Conservation (phyloP, 2,888 invertebrate species). For the Gerris lacustris region DNA sequence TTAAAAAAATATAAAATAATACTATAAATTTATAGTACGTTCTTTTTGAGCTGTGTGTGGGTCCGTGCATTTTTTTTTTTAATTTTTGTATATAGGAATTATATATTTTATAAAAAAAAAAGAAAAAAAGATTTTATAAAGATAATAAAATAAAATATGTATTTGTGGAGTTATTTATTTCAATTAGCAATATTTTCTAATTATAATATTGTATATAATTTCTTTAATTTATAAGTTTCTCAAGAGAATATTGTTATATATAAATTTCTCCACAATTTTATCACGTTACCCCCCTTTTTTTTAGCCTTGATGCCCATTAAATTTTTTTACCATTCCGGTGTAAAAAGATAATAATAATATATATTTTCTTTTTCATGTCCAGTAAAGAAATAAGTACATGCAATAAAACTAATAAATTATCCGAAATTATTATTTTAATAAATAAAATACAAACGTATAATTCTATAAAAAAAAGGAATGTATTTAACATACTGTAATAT, state of each 20-base stretch:
- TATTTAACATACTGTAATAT: no score
- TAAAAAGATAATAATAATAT: background rate
- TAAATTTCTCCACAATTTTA: background rate
- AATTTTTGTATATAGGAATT: background rate
- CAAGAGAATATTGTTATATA: background rate
- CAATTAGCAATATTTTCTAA: background rate
- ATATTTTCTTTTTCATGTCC: no score
- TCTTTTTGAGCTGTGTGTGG: background rate
- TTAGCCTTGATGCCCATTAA: background rate
- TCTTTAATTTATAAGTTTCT: conserved; percentile 1
- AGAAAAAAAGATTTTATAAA: no score
- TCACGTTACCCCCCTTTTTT: background rate
- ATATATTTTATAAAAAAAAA: background rate
- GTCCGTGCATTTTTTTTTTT: background rate
- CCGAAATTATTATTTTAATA: no score
- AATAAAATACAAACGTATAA: no score
- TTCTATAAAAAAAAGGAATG: no score
- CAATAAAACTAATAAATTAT: no score
- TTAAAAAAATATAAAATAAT: background rate
- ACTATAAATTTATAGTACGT: background rate
- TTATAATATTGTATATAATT: background rate
- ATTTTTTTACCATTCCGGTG: conserved; percentile 2
- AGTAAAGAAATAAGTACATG: no score
- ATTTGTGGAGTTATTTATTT: background rate
- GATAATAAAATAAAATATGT: no score